Conservation (phyloP, 2,888 invertebrate genomes). For the Catotricha subobsoleta region DNA sequence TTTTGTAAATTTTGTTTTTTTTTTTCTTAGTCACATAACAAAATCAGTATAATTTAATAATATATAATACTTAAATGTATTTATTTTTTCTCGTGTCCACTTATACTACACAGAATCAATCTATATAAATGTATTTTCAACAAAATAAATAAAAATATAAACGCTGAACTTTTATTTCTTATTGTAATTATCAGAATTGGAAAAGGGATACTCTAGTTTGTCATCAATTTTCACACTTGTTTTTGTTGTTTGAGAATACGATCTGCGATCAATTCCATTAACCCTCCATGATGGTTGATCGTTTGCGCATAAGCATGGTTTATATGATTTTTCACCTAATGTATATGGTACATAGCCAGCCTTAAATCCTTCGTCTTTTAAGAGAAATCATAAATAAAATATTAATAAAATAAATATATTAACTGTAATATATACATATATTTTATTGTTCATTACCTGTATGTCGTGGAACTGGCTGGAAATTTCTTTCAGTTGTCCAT, state of each 20-base stretch:
- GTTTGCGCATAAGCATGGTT: constrained; percentile 23
- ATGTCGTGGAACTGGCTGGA: not conserved
- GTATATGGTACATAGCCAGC: constrained; percentile 4
- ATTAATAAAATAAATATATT: not conserved
- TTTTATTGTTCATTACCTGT: not conserved
- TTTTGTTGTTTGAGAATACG: not conserved
- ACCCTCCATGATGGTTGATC: constrained; percentile 2
- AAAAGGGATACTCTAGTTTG: constrained; percentile 21
- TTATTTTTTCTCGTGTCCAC: too few relatives aligned
- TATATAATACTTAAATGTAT: too few relatives aligned
- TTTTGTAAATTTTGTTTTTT: too few relatives aligned
- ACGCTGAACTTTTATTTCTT: not conserved
- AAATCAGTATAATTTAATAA: not conserved
- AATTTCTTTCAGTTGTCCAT: constrained; percentile 24
- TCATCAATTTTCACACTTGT: constrained; percentile 16
- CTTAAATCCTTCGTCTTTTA: constrained; percentile 1
- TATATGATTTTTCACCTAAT: constrained; percentile 28
- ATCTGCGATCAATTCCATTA: not conserved
- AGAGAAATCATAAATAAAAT: not conserved
- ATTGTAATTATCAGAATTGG: constrained; percentile 4
- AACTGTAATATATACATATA: not conserved
- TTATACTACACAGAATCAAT: too few relatives aligned
- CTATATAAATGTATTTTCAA: too few relatives aligned
- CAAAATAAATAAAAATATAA: not conserved
- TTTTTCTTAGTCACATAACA: not conserved